Conservation (phyloP, 2,797 vertebrate species). For the Prionace glauca region DNA sequence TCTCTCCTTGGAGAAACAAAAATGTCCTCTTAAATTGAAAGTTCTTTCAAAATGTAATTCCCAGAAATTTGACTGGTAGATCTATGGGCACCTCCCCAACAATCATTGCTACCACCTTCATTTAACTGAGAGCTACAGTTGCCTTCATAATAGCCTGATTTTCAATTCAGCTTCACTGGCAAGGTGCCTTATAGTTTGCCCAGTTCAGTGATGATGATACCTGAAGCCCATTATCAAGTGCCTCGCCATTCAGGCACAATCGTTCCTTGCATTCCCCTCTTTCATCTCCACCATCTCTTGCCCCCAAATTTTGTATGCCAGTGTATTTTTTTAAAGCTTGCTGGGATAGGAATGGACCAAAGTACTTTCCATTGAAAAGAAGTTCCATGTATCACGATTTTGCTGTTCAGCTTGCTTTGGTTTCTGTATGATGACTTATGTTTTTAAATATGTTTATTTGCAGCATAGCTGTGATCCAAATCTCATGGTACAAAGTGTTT, state of each 20-base stretch:
- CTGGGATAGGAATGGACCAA: not conserved
- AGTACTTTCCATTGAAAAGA: not conserved
- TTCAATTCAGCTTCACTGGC: not conserved
- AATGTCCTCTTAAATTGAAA: not conserved
- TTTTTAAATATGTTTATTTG: constrained; percentile 43
- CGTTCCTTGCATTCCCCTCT: not conserved
- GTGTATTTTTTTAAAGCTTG: not conserved
- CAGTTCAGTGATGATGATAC: not conserved
- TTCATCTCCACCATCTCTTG: not conserved
- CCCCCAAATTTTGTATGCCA: not conserved
- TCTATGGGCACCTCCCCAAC: not conserved
- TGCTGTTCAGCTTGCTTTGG: not conserved
- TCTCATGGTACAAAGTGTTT: constrained; percentile 84
- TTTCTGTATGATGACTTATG: constrained; percentile 39
- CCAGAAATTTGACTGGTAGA: not conserved
- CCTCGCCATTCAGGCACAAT: not conserved
- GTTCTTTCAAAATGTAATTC: not conserved
- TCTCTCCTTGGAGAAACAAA: not conserved
- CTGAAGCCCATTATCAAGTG: not conserved
- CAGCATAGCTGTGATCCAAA: constrained; percentile 90
- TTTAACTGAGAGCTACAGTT: not conserved
- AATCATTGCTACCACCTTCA: not conserved
- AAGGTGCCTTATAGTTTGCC: not conserved
- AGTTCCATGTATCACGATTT: not conserved
- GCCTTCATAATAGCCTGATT: not conserved